Evolutionary conservation across 2,888 invertebrate species (phyloP), one percentile per base, ranked within the genome.

Genomic region (Leucoma salicis): DNA sequence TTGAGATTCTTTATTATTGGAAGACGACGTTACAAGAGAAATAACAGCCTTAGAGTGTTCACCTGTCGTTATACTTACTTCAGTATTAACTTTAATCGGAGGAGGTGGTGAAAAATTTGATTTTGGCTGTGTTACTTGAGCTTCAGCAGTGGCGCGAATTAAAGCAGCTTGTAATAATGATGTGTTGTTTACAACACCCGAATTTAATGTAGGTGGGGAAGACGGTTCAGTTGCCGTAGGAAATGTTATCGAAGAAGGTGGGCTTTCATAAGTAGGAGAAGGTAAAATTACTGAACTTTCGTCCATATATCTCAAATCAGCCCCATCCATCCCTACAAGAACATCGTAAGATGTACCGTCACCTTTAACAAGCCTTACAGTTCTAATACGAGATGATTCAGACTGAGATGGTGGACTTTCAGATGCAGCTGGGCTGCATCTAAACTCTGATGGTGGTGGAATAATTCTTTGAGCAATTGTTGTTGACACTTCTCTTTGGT

Each of bases 271-370:
- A 43, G 92, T 93, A 11, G 96, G 95, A 50, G 96, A 95, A 42
- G 95, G 93, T 44, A 96, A 90, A 56, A 94, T 94, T 31, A 96
- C 92, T 16, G 96, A 96, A 77, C 96, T 96, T 74, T 97, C 97
- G 74, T 97, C 97, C 97, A 97, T 97, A 78, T 92, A 97, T 33
- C 95, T 92, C 39, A 97, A 84, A 79, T 97, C 97, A n/a, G 95
- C 95, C 47, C 94, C 95, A 71, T 96, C 96, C 80, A 96, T 90
- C 35, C 94, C 94, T 13, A 94, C 92, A 46, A 97, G 87, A 47
- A 95, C 91, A 73, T 96, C 96, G 66, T 94, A 96, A 25, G 93
- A 93, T 35, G 90, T 89, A 40, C 90, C 91, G 46, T 92, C 86
- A 38, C 91, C 90, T 67, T 91, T 91, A n/a, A 91, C 82, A 32